These are phyloP conservation scores for Contarinia nasturtii DNA, from an alignment of 1,140 invertebrate genomes.

Conservation along the genomic window DNA sequence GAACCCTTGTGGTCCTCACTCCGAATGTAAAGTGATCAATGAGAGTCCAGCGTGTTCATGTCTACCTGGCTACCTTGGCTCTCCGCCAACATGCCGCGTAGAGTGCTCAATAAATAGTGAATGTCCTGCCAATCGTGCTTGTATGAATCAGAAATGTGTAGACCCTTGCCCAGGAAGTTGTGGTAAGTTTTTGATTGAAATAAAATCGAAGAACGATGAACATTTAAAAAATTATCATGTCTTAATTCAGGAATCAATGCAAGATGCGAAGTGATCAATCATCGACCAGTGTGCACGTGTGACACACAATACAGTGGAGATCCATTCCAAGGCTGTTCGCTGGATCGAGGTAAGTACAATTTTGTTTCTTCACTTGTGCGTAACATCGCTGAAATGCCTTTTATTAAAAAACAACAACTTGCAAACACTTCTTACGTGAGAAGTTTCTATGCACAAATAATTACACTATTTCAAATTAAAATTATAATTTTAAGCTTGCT, in stretches of 20 bases:
- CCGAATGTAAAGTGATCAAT: slow-evolving; percentile 32
- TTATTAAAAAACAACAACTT: too few species aligned
- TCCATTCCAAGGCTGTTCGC: slow-evolving; percentile 40
- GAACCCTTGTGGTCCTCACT: slow-evolving; percentile 37
- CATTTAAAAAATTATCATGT: slow-evolving; percentile 46
- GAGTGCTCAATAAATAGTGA: slow-evolving; percentile 31
- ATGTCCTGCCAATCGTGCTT: slow-evolving; percentile 41
- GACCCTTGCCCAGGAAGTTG: slow-evolving; percentile 74
- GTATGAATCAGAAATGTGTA: slow-evolving; percentile 56
- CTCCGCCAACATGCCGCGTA: slow-evolving; percentile 30
- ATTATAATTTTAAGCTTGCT: too few species aligned
- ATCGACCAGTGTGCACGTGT: slow-evolving; percentile 65
- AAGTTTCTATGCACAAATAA: not conserved
- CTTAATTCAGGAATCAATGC: slow-evolving; percentile 49
- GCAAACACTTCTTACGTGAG: not conserved
- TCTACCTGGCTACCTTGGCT: slow-evolving; percentile 29
- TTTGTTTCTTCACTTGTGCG: not conserved
- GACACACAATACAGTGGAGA: slow-evolving; percentile 52
- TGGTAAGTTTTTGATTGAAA: too few species aligned
- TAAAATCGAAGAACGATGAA: slow-evolving; percentile 37
- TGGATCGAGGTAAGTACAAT: slow-evolving; percentile 11
- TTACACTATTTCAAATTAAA: not conserved
- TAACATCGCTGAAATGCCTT: too few species aligned
- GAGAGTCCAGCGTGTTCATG: slow-evolving; percentile 34
- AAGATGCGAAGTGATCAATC: slow-evolving; percentile 59